Evolutionary conservation across 2,888 invertebrate species (phyloP).

Genomic region (Byasa hedistus): DNA sequence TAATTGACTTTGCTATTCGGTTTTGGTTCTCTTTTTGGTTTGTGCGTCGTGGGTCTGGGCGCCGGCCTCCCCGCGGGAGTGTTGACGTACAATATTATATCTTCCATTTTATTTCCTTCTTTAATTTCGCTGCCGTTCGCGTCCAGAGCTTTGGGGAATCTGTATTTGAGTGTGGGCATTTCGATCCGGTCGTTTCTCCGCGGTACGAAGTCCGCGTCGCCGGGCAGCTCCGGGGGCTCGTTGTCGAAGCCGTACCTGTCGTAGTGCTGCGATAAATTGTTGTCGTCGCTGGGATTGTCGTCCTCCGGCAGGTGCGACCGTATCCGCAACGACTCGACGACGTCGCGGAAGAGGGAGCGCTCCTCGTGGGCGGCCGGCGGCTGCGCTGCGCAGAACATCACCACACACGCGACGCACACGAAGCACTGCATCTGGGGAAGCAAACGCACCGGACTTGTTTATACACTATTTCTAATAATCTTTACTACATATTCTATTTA

Average conservation of each 20-base stretch:
- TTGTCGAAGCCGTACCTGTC: constrained; percentile 56
- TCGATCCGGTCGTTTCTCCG: constrained; percentile 70
- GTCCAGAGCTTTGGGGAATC: constrained; percentile 61
- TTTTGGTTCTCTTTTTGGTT: constrained; percentile 49
- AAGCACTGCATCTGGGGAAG: constrained; percentile 71
- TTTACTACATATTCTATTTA: no score
- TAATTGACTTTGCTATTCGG: constrained; percentile 44
- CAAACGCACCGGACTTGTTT: no score
- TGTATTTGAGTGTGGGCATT: constrained; percentile 65
- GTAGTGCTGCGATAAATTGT: constrained; percentile 57
- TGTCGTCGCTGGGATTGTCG: constrained; percentile 58
- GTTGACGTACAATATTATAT: constrained; percentile 58
- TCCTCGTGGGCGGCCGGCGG: constrained; percentile 54
- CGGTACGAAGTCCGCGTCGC: constrained; percentile 61
- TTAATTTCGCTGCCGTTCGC: constrained; percentile 41
- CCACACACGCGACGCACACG: constrained; percentile 68
- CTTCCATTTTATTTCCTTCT: constrained; percentile 49
- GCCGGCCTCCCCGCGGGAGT: constrained; percentile 47
- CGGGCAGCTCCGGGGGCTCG: constrained; percentile 54
- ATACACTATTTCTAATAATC: no score
- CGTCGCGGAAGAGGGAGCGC: constrained; percentile 67
- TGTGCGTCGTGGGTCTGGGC: constrained; percentile 49
- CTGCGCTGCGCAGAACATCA: constrained; percentile 59
- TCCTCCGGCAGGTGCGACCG: constrained; percentile 58
- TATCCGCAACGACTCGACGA: constrained; percentile 66